Percentiles rank a stretch among this genome's conserved stretches.
Evolutionary conservation across 35 echinoderm and acorn worm genomes (phyloP).

Genomic region (Ptychodera flava): DNA sequence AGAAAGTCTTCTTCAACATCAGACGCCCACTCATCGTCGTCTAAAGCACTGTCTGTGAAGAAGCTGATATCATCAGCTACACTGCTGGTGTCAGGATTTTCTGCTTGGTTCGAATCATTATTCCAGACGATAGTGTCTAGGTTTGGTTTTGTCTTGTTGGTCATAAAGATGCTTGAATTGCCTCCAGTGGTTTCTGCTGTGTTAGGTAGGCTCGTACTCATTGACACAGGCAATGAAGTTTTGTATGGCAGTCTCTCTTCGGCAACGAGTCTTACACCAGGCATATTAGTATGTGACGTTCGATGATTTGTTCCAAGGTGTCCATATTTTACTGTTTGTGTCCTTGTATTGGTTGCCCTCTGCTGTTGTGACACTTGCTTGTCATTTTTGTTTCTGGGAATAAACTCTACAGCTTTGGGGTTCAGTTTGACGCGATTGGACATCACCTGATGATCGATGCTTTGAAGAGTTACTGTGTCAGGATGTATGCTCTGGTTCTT

Average conservation of each 20-base stretch:
- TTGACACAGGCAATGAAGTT: too few species aligned
- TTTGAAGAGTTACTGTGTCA: constrained; percentile 30
- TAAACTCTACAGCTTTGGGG: constrained; percentile 26
- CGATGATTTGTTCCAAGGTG: not conserved
- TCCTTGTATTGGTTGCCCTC: not conserved
- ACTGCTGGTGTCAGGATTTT: too few species aligned
- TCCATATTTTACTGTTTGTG: not conserved
- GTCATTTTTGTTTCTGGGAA: not conserved
- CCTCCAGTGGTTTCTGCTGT: too few species aligned
- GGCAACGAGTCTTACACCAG: too few species aligned
- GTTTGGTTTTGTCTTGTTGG: not conserved
- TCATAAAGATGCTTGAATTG: too few species aligned
- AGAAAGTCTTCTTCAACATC: constrained; percentile 68
- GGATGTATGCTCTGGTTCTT: constrained; percentile 51
- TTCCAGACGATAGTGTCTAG: too few species aligned
- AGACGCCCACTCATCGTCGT: constrained; percentile 6
- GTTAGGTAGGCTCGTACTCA: not conserved
- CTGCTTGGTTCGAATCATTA: not conserved
- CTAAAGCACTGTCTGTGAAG: not conserved
- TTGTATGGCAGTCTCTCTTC: too few species aligned
- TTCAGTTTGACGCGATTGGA: constrained; percentile 56
- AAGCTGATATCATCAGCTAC: not conserved
- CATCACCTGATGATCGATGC: constrained; percentile 56
- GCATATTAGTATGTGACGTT: not conserved
- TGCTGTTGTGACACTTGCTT: not conserved